Evolutionary conservation across 1,140 invertebrate genomes (phyloP).

Genomic region (Pogonognathellus flavescens): DNA sequence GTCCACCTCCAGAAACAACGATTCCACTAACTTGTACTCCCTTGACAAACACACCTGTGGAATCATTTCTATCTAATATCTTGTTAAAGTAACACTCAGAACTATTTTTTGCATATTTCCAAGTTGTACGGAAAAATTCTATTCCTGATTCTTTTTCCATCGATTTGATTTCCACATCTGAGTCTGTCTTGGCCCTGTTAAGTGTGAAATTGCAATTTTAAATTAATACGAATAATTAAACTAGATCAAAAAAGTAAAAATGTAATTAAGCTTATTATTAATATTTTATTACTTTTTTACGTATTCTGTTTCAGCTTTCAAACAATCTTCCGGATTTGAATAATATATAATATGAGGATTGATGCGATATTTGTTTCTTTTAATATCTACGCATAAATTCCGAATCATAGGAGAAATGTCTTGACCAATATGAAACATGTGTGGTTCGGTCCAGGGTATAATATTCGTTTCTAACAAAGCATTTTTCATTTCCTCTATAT

Average conservation of each 20-base stretch:
- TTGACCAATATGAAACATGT: background rate
- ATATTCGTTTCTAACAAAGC: background rate
- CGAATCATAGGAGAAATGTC: slow-evolving; percentile 40
- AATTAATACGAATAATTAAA: too few relatives aligned
- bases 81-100: slow-evolving; percentile 13
- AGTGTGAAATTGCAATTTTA: too few relatives aligned
- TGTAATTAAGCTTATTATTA: too few relatives aligned
- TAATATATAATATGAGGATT: slow-evolving; percentile 50
- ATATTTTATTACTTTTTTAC: background rate
- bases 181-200: too few relatives aligned
- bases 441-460: slow-evolving; percentile 14
- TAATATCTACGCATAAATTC: background rate
- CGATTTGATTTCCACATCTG: slow-evolving; percentile 8
- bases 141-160: slow-evolving; percentile 3
- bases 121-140: slow-evolving; percentile 38
- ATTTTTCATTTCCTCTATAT: slow-evolving; percentile 28
- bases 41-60: slow-evolving; percentile 45
- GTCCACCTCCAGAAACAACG: slow-evolving; percentile 9
- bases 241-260: too few relatives aligned
- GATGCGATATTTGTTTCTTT: slow-evolving; percentile 19
- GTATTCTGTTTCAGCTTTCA: slow-evolving; percentile 9
- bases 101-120: slow-evolving; percentile 45
- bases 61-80: background rate
- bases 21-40: slow-evolving; percentile 40
- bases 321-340: slow-evolving; percentile 5